These are phyloP conservation scores for Siniperca scherzeri DNA, from an alignment of 2,797 vertebrate species.

Conservation along the genomic window DNA sequence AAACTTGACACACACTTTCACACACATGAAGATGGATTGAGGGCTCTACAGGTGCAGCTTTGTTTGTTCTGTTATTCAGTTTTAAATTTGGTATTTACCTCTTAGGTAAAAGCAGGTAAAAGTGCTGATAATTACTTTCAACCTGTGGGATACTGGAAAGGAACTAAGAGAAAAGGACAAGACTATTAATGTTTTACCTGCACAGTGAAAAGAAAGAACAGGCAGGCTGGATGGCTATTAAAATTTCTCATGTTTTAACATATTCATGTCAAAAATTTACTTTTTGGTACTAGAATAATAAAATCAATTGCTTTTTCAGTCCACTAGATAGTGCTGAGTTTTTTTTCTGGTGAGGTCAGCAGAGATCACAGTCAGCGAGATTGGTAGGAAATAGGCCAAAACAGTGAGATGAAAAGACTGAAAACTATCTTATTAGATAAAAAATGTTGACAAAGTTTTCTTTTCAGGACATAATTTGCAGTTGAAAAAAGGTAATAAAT, in stretches of 20 bases:
- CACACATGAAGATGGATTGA: constrained; percentile 21
- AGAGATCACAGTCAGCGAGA: too few relatives aligned
- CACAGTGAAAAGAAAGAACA: not conserved
- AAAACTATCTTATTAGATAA: too few relatives aligned
- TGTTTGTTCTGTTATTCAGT: constrained; percentile 38
- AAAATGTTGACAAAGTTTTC: too few relatives aligned
- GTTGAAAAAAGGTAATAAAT: too few relatives aligned
- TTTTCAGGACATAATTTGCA: too few relatives aligned
- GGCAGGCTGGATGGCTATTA: not conserved
- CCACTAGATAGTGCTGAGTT: too few relatives aligned
- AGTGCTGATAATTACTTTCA: constrained; percentile 31
- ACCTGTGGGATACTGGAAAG: constrained; percentile 15
- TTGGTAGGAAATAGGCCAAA: too few relatives aligned
- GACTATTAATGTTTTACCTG: constrained; percentile 3
- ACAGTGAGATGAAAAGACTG: too few relatives aligned
- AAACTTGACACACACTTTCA: constrained; percentile 27
- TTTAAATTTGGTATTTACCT: constrained; percentile 37
- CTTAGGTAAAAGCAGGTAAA: constrained; percentile 32
- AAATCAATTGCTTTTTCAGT: too few relatives aligned
- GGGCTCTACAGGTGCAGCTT: constrained; percentile 2
- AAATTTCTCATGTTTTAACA: not conserved
- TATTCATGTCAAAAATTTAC: not conserved
- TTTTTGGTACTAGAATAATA: too few relatives aligned
- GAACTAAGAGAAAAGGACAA: not conserved
- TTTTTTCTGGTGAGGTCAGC: too few relatives aligned